Evolutionary conservation across 2,113 vertebrate genomes (phyloP).

Genomic region (Marcusenius ussheri): DNA sequence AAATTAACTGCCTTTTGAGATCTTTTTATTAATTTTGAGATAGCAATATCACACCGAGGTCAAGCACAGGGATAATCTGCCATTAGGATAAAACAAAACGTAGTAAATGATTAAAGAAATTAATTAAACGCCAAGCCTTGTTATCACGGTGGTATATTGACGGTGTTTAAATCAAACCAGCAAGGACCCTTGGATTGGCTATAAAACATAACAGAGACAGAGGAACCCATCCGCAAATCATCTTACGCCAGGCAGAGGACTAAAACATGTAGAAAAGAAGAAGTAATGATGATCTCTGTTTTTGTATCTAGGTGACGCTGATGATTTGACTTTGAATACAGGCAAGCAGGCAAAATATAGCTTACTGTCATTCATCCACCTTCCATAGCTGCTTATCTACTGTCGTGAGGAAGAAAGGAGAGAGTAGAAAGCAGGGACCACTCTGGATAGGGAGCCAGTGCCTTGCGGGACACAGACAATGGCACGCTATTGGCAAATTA

Average conservation of each 20-base stretch:
- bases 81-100: neutral
- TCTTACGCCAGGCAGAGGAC: neutral
- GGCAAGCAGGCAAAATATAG: neutral
- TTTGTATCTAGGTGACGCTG: neutral
- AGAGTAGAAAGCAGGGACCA: neutral
- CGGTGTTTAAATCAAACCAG: neutral
- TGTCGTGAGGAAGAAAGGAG: neutral
- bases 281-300: neutral
- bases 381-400: neutral
- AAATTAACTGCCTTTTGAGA: neutral
- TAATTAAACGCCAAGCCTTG: neutral
- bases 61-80: neutral
- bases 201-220: neutral
- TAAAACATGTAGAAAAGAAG: neutral
- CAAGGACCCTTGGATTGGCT: neutral
- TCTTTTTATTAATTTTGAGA: conserved; percentile 5
- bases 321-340: neutral
- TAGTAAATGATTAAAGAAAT: conserved; percentile 9
- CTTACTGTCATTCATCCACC: neutral
- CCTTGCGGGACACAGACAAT: neutral
- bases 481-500: neutral
- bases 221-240: neutral
- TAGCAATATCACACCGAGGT: neutral
- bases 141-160: neutral
- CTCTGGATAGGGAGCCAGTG: neutral